Evolutionary conservation across 23 tunicate species (phyloP).

Genomic region (Botrylloides violaceus): DNA sequence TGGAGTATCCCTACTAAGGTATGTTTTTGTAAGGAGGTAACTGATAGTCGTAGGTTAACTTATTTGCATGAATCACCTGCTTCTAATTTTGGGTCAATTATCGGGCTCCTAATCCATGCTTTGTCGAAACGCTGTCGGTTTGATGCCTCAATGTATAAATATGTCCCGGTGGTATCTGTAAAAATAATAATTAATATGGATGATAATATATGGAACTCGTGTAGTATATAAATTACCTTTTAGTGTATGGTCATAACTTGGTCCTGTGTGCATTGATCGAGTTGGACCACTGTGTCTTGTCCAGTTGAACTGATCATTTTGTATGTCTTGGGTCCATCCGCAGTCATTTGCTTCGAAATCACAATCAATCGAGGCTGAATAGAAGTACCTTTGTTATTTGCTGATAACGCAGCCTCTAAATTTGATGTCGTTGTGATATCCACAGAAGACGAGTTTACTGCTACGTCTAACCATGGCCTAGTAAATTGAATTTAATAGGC

Average conservation of each 20-base stretch:
- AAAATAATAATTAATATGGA: no score
- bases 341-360: slow-evolving; percentile 56
- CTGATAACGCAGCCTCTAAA: no score
- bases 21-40: no score
- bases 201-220: no score
- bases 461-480: no score
- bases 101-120: slow-evolving; percentile 62
- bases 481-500: no score
- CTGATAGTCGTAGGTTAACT: no score
- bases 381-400: no score
- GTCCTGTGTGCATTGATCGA: slow-evolving; percentile 50
- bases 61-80: no score
- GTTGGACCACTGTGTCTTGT: slow-evolving; percentile 31
- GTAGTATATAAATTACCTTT: slow-evolving; percentile 12
- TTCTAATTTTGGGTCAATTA: slow-evolving; percentile 25
- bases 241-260: slow-evolving; percentile 44
- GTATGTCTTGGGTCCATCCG: slow-evolving; percentile 70
- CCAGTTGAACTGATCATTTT: slow-evolving; percentile 79
- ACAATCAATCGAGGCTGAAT: slow-evolving; percentile 71
- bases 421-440: no score
- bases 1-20: no score
- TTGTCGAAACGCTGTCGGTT: slow-evolving; percentile 40
- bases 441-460: no score
- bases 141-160: slow-evolving; percentile 51
- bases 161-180: slow-evolving; percentile 36